Conservation (phyloP, 1,140 invertebrate genomes). For the Anoplophora glabripennis region DNA sequence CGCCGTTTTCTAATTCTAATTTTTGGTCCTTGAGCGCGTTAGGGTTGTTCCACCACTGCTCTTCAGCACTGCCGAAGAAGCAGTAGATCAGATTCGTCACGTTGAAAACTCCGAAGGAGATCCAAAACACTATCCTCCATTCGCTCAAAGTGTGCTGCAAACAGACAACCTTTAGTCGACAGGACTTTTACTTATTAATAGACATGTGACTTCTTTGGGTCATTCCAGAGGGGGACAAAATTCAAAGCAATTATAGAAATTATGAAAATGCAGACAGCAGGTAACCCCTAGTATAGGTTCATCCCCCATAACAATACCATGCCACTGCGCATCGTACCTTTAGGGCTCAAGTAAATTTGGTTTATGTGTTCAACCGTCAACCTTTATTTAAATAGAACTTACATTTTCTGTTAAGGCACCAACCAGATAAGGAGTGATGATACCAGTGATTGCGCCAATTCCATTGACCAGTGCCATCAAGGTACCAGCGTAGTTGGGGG, state of each 20-base stretch:
- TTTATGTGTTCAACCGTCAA: neutral
- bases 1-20: constrained; percentile 1
- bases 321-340: too few relatives aligned
- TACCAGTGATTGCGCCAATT: constrained; percentile 79
- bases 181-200: too few relatives aligned
- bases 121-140: constrained; percentile 83
- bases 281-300: too few relatives aligned
- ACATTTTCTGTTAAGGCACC: constrained; percentile 73
- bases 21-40: neutral
- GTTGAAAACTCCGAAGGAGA: constrained; percentile 69
- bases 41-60: constrained; percentile 65
- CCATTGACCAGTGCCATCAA: constrained; percentile 84
- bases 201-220: neutral
- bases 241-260: too few relatives aligned
- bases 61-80: constrained; percentile 67
- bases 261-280: neutral
- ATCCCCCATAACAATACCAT: neutral
- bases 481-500: constrained; percentile 78
- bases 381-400: constrained; percentile 34
- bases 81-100: constrained; percentile 72
- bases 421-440: constrained; percentile 74
- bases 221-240: too few relatives aligned
- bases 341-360: neutral
- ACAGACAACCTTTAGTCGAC: too few relatives aligned
- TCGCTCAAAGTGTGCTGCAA: constrained; percentile 68